Evolutionary conservation across 1,140 invertebrate species (phyloP).

Genomic region (Oncopodura yosiiana): DNA sequence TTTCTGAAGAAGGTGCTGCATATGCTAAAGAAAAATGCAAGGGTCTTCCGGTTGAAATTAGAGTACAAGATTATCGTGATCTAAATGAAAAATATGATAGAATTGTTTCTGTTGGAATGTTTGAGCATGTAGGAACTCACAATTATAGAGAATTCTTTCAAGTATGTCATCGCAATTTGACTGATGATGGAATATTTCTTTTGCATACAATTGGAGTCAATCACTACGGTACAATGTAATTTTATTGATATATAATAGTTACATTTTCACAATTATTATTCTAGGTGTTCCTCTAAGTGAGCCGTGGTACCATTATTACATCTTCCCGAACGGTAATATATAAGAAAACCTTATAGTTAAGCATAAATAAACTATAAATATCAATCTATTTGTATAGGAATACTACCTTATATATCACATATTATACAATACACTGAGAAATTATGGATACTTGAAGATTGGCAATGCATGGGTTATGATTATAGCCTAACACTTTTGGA

Average conservation of each 20-base stretch:
- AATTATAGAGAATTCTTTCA: conserved; percentile 18
- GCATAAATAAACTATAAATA: conserved; percentile 18
- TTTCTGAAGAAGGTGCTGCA: conserved; percentile 3
- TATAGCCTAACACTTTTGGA: conserved; percentile 8
- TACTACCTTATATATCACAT: conserved; percentile 1
- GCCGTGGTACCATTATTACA: conserved; percentile 27
- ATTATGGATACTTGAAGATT: conserved; percentile 17
- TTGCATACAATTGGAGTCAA: conserved; percentile 22
- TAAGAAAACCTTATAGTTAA: too few species aligned
- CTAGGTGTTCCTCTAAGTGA: conserved; percentile 14
- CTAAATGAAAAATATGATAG: conserved; percentile 23
- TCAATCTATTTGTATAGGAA: not conserved
- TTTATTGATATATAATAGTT: not conserved
- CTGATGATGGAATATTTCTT: conserved; percentile 16
- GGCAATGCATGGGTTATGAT: conserved; percentile 16
- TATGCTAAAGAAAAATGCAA: conserved; percentile 1
- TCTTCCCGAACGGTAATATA: conserved; percentile 31
- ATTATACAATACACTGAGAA: conserved; percentile 2
- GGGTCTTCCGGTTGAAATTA: conserved; percentile 11
- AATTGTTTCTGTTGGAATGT: conserved; percentile 27
- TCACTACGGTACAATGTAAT: not conserved
- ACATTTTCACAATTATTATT: not conserved
- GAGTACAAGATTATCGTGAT: conserved; percentile 20
- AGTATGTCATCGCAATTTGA: conserved; percentile 9
- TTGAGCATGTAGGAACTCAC: conserved; percentile 20